Evolutionary conservation across 2,113 vertebrate genomes (phyloP).

Genomic region (human (Homo sapiens)): GRCh38 chr3:70578501-70579000

Average conservation of each 20-base stretch:
- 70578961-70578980: neutral
- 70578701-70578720: neutral
- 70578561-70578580: neutral
- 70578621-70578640: neutral
- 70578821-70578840: neutral
- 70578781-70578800: neutral
- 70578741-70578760: neutral
- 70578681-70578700: neutral
- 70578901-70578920: neutral
- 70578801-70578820: neutral
- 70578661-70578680: neutral
- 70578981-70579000: neutral
- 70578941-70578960: neutral
- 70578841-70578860: no score
- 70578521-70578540: neutral
- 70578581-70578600: neutral
- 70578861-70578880: neutral
- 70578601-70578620: neutral
- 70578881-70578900: neutral
- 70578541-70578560: neutral
- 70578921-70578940: neutral
- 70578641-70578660: neutral
- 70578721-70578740: conserved; percentile 1
- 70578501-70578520: neutral
- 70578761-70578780: neutral